Evolutionary conservation across 2,797 vertebrate genomes (phyloP).

Genomic region (Labroides dimidiatus): DNA sequence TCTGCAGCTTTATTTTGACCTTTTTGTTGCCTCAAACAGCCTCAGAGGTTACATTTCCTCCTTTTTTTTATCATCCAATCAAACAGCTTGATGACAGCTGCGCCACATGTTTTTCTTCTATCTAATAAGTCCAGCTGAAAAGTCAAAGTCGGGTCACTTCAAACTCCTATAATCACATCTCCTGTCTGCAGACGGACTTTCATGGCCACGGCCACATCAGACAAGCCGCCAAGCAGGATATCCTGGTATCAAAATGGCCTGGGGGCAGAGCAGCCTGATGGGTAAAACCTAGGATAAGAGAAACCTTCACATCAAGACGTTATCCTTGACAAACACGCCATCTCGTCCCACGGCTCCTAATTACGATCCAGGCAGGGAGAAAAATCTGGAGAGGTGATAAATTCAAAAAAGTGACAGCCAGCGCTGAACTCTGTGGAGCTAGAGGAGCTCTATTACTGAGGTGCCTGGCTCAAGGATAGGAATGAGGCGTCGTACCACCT

Average conservation of each 20-base stretch:
- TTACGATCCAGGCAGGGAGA: constrained; percentile 33
- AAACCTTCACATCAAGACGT: constrained; percentile 53
- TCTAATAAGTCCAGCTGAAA: neutral
- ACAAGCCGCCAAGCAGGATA: constrained; percentile 8
- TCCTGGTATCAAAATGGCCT: constrained; percentile 41
- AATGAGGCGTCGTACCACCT: neutral
- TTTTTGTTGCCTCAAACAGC: too few relatives aligned
- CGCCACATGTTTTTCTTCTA: neutral
- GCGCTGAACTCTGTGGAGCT: neutral
- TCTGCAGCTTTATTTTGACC: too few relatives aligned
- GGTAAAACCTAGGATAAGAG: constrained; percentile 54
- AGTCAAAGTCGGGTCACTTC: constrained; percentile 2
- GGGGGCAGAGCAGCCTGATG: constrained; percentile 40
- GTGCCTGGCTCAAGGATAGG: neutral
- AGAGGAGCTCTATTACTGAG: neutral
- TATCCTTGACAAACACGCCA: constrained; percentile 37
- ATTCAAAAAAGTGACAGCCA: constrained; percentile 14
- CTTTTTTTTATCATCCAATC: neutral
- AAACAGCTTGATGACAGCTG: neutral
- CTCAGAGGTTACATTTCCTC: too few relatives aligned
- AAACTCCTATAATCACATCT: constrained; percentile 12
- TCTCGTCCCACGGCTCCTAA: constrained; percentile 47
- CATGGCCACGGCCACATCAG: constrained; percentile 24
- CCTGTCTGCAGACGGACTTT: constrained; percentile 13
- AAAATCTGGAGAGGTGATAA: constrained; percentile 19